Percentiles rank a stretch among this genome's conserved stretches.
Conservation (phyloP, 1,140 invertebrate species). For the Saccostrea cuccullata region DNA sequence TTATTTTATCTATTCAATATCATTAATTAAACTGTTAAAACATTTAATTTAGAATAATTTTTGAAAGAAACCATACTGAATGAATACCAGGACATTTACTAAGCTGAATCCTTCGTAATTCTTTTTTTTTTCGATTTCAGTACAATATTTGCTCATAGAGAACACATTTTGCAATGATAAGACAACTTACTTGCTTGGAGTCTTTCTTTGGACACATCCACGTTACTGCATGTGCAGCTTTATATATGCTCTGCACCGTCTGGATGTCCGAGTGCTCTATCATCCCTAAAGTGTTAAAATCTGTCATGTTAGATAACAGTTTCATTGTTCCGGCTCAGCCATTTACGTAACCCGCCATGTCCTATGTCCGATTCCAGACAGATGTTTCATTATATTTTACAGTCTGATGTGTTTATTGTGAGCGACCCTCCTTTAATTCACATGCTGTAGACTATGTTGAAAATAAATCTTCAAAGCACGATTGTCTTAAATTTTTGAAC, state of each 20-base stretch:
- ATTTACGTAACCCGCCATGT: slow-evolving; percentile 25
- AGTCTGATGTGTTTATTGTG: slow-evolving; percentile 13
- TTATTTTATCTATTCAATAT: too few species aligned
- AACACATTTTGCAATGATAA: not conserved
- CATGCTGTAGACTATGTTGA: not conserved
- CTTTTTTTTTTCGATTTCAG: too few species aligned
- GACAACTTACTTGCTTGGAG: slow-evolving; percentile 12
- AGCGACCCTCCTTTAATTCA: not conserved
- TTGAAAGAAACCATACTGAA: too few species aligned
- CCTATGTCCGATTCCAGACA: not conserved
- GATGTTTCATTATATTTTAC: slow-evolving; percentile 14
- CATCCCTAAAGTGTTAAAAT: not conserved
- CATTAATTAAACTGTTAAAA: too few species aligned
- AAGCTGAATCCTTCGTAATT: too few species aligned
- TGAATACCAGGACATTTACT: too few species aligned
- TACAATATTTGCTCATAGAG: not conserved
- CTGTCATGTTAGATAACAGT: slow-evolving; percentile 31
- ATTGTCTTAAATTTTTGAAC: slow-evolving; percentile 16
- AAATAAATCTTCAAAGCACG: not conserved
- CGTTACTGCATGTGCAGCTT: not conserved
- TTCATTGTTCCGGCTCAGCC: not conserved
- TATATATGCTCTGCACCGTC: not conserved
- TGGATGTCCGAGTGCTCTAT: not conserved
- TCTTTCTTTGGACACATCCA: not conserved
- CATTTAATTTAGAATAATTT: too few species aligned